Evolutionary conservation across 2,113 vertebrate species (phyloP).

Genomic region (Antechinus flavipes): DNA sequence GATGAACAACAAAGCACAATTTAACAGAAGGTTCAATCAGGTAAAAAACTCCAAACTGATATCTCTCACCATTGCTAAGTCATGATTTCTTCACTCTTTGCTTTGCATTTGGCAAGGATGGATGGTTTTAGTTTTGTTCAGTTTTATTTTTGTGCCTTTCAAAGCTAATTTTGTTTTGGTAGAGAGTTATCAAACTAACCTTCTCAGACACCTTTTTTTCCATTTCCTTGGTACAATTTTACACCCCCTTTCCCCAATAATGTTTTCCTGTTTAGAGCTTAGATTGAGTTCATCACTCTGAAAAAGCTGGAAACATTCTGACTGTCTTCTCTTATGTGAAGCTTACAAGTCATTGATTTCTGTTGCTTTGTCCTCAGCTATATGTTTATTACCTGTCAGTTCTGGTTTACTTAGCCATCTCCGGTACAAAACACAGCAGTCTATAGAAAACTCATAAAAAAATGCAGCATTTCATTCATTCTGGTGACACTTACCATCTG

Average conservation of each 20-base stretch:
- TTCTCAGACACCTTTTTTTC: constrained; percentile 55
- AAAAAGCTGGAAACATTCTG: constrained; percentile 73
- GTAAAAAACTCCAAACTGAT: too few species aligned
- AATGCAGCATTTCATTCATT: constrained; percentile 65
- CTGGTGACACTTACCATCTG: constrained; percentile 62
- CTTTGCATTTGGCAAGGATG: not conserved
- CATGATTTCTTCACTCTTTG: not conserved
- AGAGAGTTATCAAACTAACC: constrained; percentile 41
- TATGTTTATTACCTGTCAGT: constrained; percentile 83
- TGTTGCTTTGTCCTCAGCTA: constrained; percentile 70
- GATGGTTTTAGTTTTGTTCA: not conserved
- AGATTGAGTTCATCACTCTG: constrained; percentile 80
- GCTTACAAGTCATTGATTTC: constrained; percentile 81
- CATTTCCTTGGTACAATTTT: constrained; percentile 53
- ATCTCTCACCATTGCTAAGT: not conserved
- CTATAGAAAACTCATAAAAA: constrained; percentile 67
- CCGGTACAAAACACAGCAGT: constrained; percentile 65
- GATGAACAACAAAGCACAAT: not conserved
- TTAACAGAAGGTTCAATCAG: constrained; percentile 6
- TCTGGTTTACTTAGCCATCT: constrained; percentile 77
- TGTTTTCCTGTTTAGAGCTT: constrained; percentile 73
- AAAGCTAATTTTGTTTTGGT: constrained; percentile 61
- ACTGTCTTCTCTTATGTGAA: constrained; percentile 75
- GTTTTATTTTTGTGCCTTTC: constrained; percentile 52
- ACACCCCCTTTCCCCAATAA: constrained; percentile 57